Evolutionary conservation across 2,888 invertebrate species (phyloP), one percentile per base, ranked within the genome.

Genomic region (Noctua janthina): DNA sequence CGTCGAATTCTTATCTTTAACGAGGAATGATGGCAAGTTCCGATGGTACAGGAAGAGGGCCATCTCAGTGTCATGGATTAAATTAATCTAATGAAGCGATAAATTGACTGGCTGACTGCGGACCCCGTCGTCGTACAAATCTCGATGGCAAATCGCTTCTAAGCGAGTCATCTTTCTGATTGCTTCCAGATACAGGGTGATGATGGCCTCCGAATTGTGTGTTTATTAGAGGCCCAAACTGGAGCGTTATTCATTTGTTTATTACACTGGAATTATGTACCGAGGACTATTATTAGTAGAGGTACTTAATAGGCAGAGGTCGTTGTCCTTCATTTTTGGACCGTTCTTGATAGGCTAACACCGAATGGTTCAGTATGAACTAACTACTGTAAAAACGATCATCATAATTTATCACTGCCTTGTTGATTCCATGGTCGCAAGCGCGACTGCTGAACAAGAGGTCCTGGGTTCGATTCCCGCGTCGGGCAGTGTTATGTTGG

Each of bases 71-170:
- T 95, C 93, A 94, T 90, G 93, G 94, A 94, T 96, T 96, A 96
- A 95, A 95, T 95, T 94, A 96, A 95, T 95, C 94, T 95, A 95
- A 96, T 96, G 94, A 95, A 91, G 92, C 95, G 94, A 93, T 94
- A 94, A 95, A 95, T 95, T 95, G 95, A 91, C 92, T 91, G 87
- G 83, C 85, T 88, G 89, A 82, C 82, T 82, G 82, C 83, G 81
- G 82, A 78, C 80, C 79, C 39, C 39, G 39, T 39, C 84, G 84
- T 89, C 89, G 90, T 88, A 85, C 69, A 49, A 43, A 70, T 82
- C 83, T 85, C 76, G 84, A 78, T 84, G 74, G 85, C 74, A 74
- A 85, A 85, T 84, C 78, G 76, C 62, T 85, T 68, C 71, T 77
- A 66, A 74, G 54, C 56, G 75, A 78, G 79, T 66, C 79, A 79